These are phyloP conservation scores for Eriosoma lanigerum DNA, from an alignment of 1,140 invertebrate genomes.

Conservation along the genomic window DNA sequence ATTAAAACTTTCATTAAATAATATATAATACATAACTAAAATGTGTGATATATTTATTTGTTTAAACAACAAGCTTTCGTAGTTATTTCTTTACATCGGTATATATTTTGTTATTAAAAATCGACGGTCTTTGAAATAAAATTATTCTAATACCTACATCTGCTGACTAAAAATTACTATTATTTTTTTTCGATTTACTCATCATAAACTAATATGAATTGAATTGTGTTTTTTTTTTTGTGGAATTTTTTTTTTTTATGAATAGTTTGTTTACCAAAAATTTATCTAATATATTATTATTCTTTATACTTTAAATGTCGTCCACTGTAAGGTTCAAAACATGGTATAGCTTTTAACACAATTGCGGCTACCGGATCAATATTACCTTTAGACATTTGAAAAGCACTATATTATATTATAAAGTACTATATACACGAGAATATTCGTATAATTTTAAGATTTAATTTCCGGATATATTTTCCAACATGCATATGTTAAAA, in stretches of 20 bases:
- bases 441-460: not conserved
- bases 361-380: not conserved
- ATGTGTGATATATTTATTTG: no score
- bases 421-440: not conserved
- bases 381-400: not conserved
- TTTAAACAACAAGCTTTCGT: no score
- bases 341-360: constrained; percentile 21
- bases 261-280: no score
- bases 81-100: no score
- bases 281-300: not conserved
- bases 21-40: no score
- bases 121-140: no score
- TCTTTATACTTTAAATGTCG: not conserved
- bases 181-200: no score
- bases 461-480: not conserved
- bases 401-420: not conserved
- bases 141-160: no score
- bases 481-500: no score
- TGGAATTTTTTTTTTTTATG: not conserved
- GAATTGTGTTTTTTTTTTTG: not conserved
- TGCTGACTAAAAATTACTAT: no score
- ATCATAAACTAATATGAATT: not conserved
- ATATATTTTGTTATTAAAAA: no score
- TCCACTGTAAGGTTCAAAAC: not conserved
- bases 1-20: no score